Conservation (phyloP, 2,888 invertebrate genomes). For the Bombylius major region DNA sequence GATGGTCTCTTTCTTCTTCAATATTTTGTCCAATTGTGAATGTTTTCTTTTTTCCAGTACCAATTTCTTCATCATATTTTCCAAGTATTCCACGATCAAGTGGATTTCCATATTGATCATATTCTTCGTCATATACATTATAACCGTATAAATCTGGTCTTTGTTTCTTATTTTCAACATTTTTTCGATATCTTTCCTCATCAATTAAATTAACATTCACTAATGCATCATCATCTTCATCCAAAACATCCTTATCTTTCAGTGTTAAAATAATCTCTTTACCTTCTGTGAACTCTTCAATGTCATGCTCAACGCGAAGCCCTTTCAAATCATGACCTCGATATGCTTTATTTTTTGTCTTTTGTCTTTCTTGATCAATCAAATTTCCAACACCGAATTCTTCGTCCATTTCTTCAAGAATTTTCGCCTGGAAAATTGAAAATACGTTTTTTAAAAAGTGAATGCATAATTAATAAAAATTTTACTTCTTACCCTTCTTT, state of each 20-base stretch:
- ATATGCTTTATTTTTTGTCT: conserved; percentile 48
- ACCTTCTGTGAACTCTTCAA: conserved; percentile 60
- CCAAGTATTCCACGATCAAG: conserved; percentile 56
- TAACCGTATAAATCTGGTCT: conserved; percentile 73
- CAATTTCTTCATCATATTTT: conserved; percentile 93
- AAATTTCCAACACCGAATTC: conserved; percentile 83
- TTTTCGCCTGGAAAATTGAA: conserved; percentile 55
- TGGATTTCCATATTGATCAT: conserved; percentile 54
- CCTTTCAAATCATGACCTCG: conserved; percentile 61
- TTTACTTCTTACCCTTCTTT: conserved; percentile 40
- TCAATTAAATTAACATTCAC: conserved; percentile 85
- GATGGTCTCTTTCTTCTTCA: conserved; percentile 42
- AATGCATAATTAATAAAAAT: conserved; percentile 24
- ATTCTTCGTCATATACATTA: conserved; percentile 66
- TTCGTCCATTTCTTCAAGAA: conserved; percentile 88
- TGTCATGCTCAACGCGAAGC: conserved; percentile 73
- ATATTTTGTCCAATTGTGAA: conserved; percentile 67
- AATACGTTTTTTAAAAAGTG: not conserved
- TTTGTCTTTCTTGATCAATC: conserved; percentile 62
- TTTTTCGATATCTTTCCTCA: conserved; percentile 73
- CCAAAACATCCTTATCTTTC: conserved; percentile 82
- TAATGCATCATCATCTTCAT: conserved; percentile 76
- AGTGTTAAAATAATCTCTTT: conserved; percentile 79
- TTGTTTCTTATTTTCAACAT: conserved; percentile 69
- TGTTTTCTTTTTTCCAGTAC: conserved; percentile 51